phyloP scores from a whole-genome alignment of 2,797 vertebrate species.

The Tiaroga cobitis region DNA sequence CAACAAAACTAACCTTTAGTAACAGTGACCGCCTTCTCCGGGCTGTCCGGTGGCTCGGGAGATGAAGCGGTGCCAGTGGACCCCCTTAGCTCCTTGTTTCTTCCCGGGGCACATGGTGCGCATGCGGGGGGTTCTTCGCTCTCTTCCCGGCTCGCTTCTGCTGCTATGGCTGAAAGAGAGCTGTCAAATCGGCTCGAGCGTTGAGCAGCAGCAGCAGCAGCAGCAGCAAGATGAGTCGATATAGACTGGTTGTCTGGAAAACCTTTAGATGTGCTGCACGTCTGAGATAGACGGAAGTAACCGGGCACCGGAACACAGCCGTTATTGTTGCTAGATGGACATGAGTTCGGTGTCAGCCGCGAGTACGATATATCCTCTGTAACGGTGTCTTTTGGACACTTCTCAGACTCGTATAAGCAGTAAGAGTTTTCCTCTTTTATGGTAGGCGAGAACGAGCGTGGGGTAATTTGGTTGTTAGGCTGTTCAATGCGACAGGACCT shows the following conservation, averaged over 20 bases:
- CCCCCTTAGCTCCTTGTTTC: conserved; percentile 86
- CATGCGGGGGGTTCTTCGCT: conserved; percentile 83
- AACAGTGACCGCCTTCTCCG: conserved; percentile 78
- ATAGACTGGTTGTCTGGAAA: conserved; percentile 83
- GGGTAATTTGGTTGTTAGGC: conserved; percentile 83
- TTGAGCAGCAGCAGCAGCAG: conserved; percentile 67
- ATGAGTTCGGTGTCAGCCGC: conserved; percentile 82
- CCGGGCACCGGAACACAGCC: conserved; percentile 91
- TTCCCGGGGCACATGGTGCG: conserved; percentile 75
- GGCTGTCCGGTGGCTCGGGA: conserved; percentile 87
- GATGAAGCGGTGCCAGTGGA: conserved; percentile 90
- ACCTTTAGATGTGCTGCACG: conserved; percentile 89
- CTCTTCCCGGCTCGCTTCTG: conserved; percentile 82
- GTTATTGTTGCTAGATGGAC: conserved; percentile 75
- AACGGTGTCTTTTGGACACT: conserved; percentile 88
- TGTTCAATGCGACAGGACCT: conserved; percentile 92
- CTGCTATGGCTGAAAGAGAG: conserved; percentile 77
- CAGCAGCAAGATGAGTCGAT: conserved; percentile 76
- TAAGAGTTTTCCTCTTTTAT: conserved; percentile 97
- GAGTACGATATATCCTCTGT: conserved; percentile 86
- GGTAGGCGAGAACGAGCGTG: conserved; percentile 91
- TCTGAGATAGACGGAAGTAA: conserved; percentile 97
- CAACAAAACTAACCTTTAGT: conserved; percentile 85
- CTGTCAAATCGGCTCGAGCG: conserved; percentile 84
- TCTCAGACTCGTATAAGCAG: conserved; percentile 95